Base-by-base conservation (phyloP, 2,888 invertebrate species). In the Anagyrus pseudococci region DNA sequence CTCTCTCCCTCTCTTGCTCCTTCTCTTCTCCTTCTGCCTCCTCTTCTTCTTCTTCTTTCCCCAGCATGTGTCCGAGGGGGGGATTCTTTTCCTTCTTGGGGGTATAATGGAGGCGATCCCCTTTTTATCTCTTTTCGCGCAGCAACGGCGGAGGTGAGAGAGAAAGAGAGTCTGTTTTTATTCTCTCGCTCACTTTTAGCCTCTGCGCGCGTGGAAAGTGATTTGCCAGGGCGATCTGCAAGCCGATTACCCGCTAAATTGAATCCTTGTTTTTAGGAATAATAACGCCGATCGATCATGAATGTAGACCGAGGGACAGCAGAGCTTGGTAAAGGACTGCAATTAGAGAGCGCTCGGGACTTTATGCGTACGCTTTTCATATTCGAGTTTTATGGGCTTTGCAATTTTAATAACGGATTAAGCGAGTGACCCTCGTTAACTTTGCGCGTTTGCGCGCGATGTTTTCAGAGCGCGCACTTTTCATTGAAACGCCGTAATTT, bases 181-280 rank as follows among this genome's bases (percentile, higher is more conserved):
- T 37, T 50, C 20, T 29, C 37, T 50, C 22, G 33, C 33, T 22
- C 20, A 25, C 48, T 26, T n/a, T n/a, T 40, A n/a, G 48, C 48
- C 22, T 2, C 46, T 46, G 2, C 46, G 13, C 3, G 13, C 22
- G 23, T 10, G 13, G 8, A 2, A 20, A 3, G 13, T 25, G 48
- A n/a, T 46, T 22, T 37, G 50, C n/a, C n/a, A n/a, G n/a, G n/a
- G n/a, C n/a, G n/a, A n/a, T 29, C 29, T 4, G 10, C 29, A 29
- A 29, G 29, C 29, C 4, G 52, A 57, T 56, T 62, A 53, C 41
- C 58, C 46, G 55, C 43, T 46, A 54, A 62, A 58, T 58, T 53
- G 62, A 62, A 58, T 54, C 43, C 52, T 52, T 53, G 57, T 49
- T 62, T 62, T 62, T 58, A 62, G 43, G 62, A 54, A 62, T 62